A percentile compares a stretch with the other conserved stretches of the same genome.
phyloP scores from a whole-genome alignment of 2,113 vertebrate genomes.

The Phodopus roborovskii region DNA sequence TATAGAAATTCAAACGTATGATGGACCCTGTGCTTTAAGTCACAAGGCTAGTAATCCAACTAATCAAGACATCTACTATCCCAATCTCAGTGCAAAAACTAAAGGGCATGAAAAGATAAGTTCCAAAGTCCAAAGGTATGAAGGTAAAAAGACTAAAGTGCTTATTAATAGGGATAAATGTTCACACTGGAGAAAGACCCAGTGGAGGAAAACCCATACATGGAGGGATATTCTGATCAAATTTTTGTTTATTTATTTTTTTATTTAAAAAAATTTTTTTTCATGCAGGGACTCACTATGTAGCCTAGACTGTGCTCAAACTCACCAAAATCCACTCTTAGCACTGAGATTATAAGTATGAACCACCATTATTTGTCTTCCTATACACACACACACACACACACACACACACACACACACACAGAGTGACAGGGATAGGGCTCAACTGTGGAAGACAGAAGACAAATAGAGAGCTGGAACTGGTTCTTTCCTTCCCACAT shows the following conservation, averaged over 20 bases:
- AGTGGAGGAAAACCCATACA: not conserved
- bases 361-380: not conserved
- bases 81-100: conserved; percentile 1
- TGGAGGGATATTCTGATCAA: not conserved
- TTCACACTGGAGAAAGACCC: not conserved
- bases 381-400: not conserved
- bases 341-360: not conserved
- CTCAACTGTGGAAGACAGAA: not conserved
- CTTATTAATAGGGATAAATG: not conserved
- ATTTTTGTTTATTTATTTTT: not conserved
- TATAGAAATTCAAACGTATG: conserved; percentile 35
- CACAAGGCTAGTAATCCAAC: not conserved
- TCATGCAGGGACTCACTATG: not conserved
- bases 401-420: not conserved
- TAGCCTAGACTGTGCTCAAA: not conserved
- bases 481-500: not conserved
- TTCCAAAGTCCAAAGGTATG: not conserved
- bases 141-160: not conserved
- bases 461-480: not conserved
- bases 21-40: not conserved
- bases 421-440: not conserved
- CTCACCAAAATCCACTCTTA: not conserved
- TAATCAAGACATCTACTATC: not conserved
- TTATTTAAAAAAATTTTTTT: not conserved
- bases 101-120: not conserved